phyloP scores from a whole-genome alignment of 2,797 vertebrate genomes.

The Prionace glauca region DNA sequence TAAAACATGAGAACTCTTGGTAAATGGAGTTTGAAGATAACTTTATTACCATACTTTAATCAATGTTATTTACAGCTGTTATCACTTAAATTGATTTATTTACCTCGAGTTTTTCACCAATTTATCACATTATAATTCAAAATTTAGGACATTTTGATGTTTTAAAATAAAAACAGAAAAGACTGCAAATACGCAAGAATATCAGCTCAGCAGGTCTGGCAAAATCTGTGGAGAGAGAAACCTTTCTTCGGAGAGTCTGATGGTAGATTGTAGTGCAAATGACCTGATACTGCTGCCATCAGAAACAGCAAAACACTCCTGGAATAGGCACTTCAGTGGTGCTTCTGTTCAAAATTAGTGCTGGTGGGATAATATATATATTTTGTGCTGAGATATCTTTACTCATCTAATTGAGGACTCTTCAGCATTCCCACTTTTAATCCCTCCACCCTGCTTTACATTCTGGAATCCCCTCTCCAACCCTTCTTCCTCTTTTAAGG shows the following conservation, averaged over 20 bases:
- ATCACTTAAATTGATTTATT: background rate
- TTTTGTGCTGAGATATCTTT: background rate
- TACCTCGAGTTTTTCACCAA: background rate
- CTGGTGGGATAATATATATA: background rate
- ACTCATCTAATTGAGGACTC: background rate
- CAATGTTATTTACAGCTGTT: background rate
- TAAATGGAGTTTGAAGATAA: background rate
- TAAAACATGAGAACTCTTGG: conserved; percentile 46
- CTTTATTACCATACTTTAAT: background rate
- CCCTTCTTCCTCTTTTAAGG: background rate
- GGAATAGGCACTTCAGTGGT: no score
- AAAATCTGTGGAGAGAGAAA: no score
- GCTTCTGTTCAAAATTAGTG: no score
- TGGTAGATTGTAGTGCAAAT: no score
- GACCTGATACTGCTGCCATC: no score
- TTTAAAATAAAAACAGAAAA: background rate
- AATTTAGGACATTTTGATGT: background rate
- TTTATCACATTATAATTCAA: background rate
- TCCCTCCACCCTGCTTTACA: background rate
- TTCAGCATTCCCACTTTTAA: background rate
- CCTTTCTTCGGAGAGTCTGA: background rate
- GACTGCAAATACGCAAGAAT: no score
- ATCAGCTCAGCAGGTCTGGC: no score
- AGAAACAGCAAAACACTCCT: no score
- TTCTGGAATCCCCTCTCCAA: background rate